Conservation (phyloP, 2,113 vertebrate genomes). For the Prunella himalayana region DNA sequence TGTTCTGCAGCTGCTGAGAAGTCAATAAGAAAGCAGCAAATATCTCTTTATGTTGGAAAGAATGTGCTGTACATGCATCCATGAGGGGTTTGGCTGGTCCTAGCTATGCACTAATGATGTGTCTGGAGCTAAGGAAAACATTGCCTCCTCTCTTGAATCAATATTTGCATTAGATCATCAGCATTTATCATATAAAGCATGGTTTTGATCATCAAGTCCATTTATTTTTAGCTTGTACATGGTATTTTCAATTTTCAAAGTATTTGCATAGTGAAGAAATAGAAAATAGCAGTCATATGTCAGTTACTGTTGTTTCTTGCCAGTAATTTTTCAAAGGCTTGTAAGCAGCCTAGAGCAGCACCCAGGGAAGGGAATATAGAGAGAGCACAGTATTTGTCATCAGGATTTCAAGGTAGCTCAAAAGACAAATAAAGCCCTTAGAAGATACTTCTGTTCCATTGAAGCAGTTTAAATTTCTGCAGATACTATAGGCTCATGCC, state of each 20-base stretch:
- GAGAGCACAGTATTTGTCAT: neutral
- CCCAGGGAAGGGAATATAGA: neutral
- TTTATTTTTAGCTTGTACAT: neutral
- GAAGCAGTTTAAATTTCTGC: neutral
- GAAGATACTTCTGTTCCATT: neutral
- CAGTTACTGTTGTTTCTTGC: neutral
- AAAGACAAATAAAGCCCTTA: neutral
- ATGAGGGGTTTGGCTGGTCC: neutral
- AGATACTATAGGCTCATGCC: neutral
- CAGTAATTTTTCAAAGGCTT: neutral
- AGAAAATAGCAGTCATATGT: neutral
- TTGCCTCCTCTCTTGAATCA: neutral
- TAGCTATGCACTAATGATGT: neutral
- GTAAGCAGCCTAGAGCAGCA: neutral
- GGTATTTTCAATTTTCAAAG: neutral
- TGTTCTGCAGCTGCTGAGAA: neutral
- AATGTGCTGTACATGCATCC: neutral
- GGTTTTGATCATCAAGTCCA: neutral
- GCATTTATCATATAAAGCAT: neutral
- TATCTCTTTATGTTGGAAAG: neutral
- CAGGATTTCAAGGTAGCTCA: neutral
- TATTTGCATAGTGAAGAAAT: neutral
- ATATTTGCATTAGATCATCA: neutral
- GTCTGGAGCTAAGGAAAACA: neutral
- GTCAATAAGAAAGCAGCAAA: neutral